phyloP scores from a whole-genome alignment of 2,113 vertebrate species.

The Misgurnus mizolepis region DNA sequence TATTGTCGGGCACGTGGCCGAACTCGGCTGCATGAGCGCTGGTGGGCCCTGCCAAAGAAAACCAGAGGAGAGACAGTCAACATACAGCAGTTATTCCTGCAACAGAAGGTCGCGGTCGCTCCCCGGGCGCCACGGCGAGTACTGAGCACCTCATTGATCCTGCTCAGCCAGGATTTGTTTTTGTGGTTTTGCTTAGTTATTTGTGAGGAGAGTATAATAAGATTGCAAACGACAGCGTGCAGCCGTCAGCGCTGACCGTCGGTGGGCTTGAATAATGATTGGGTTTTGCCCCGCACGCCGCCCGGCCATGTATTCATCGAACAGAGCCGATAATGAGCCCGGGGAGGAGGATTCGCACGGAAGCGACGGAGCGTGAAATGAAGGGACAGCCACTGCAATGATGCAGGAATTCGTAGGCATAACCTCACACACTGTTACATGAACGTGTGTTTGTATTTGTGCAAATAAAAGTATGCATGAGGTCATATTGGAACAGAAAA shows the following conservation, averaged over 20 bases:
- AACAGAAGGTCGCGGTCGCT: conserved; percentile 56
- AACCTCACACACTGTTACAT: conserved; percentile 44
- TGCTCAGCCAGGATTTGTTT: conserved; percentile 45
- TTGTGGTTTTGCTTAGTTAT: conserved; percentile 55
- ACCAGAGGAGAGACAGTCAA: conserved; percentile 55
- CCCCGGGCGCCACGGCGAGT: conserved; percentile 29
- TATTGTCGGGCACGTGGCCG: conserved; percentile 77
- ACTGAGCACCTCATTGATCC: conserved; percentile 41
- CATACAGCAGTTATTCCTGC: conserved; percentile 52
- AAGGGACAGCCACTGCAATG: conserved; percentile 73
- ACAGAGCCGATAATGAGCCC: conserved; percentile 78
- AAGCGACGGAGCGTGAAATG: conserved; percentile 77
- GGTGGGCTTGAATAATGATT: conserved; percentile 73
- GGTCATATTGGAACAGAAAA: background rate
- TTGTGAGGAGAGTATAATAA: conserved; percentile 63
- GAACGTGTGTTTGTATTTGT: conserved; percentile 16
- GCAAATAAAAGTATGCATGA: background rate
- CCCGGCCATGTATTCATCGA: conserved; percentile 60
- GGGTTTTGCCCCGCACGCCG: conserved; percentile 60
- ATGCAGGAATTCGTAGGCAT: conserved; percentile 64
- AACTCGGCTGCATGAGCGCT: conserved; percentile 68
- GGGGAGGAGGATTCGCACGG: conserved; percentile 76
- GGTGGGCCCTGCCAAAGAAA: conserved; percentile 69
- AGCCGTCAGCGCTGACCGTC: conserved; percentile 65
- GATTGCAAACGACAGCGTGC: conserved; percentile 62